Conservation (phyloP, 2,888 invertebrate species). For the Chrysina gloriosa region DNA sequence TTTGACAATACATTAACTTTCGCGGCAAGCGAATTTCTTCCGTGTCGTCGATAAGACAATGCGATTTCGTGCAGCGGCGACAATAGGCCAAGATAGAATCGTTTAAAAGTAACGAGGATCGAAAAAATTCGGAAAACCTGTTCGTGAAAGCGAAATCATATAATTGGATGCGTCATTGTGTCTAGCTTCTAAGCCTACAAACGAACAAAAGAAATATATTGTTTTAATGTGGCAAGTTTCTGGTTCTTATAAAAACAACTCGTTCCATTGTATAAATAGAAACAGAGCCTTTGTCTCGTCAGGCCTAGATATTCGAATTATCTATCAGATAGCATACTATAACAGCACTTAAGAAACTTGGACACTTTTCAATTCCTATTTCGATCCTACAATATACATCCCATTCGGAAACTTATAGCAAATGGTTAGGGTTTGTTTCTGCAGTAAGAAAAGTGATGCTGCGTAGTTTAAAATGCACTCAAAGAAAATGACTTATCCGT, state of each 20-base stretch:
- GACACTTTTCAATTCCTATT: no score
- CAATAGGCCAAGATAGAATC: neutral
- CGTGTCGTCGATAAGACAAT: neutral
- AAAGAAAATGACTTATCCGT: no score
- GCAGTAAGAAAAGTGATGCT: no score
- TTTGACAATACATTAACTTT: conserved; percentile 25
- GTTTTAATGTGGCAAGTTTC: conserved; percentile 10
- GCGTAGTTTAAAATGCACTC: no score
- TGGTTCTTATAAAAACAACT: neutral
- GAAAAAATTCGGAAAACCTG: conserved; percentile 15
- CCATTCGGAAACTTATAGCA: no score
- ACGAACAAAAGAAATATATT: conserved; percentile 22
- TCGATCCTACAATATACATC: no score
- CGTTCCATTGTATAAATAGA: conserved; percentile 7
- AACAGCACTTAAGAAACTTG: no score
- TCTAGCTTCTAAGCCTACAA: neutral
- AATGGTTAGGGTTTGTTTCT: no score
- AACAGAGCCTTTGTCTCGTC: neutral
- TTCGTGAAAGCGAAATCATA: conserved; percentile 7
- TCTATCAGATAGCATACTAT: no score
- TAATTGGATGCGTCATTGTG: conserved; percentile 28
- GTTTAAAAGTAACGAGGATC: neutral
- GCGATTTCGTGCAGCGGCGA: neutral
- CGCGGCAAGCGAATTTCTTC: neutral
- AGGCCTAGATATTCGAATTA: neutral